These are phyloP conservation scores for Shinisaurus crocodilurus DNA, from an alignment of 2,113 vertebrate species.

Conservation along the genomic window DNA sequence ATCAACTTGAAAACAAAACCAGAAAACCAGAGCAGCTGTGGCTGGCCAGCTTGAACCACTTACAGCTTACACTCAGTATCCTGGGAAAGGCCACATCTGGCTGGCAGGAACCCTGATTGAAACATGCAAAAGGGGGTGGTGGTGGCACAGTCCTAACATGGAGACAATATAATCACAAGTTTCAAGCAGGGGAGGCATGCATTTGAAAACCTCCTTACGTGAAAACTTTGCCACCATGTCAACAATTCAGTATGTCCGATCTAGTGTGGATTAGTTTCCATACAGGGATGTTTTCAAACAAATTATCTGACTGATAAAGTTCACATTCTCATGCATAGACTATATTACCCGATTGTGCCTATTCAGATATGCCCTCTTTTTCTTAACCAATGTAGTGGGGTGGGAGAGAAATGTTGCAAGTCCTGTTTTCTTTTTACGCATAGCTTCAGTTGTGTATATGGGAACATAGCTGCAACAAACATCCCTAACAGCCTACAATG, in stretches of 20 bases:
- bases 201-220: not conserved
- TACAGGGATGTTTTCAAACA: not conserved
- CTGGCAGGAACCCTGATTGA: not conserved
- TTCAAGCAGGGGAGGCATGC: not conserved
- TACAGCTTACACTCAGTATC: not conserved
- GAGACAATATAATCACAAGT: not conserved
- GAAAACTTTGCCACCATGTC: not conserved
- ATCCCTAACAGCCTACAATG: not conserved
- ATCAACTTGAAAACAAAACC: no score
- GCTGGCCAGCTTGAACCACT: not conserved
- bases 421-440: not conserved
- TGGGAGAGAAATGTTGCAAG: not conserved
- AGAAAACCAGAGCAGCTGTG: not conserved
- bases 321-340: not conserved
- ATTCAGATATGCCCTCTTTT: no score
- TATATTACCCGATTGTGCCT: not conserved
- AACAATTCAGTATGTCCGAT: not conserved
- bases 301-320: not conserved
- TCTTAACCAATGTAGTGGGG: not conserved
- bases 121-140: not conserved
- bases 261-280: not conserved
- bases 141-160: not conserved
- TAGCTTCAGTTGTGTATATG: not conserved
- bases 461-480: not conserved
- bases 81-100: not conserved